Percentiles rank a stretch among this genome's conserved stretches.
These are phyloP conservation scores for Macrobrachium rosenbergii DNA, from an alignment of 1,140 invertebrate genomes.

Conservation along the genomic window DNA sequence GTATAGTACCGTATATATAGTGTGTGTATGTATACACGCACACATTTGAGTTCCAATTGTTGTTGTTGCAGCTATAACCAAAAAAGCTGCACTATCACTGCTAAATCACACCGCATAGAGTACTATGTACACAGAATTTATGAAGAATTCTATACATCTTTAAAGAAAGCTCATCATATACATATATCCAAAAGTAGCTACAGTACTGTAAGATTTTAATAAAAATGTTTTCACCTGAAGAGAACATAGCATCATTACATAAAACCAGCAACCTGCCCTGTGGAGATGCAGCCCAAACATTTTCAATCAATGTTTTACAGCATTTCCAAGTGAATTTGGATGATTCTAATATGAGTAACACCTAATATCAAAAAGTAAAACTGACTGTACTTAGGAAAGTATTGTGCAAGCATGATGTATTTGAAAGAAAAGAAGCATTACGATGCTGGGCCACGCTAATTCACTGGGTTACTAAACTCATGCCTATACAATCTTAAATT, in stretches of 20 bases:
- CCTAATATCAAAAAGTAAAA: conserved; percentile 54
- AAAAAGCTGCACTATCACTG: conserved; percentile 37
- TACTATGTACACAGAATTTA: conserved; percentile 58
- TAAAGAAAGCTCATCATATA: conserved; percentile 57
- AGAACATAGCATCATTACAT: conserved; percentile 59
- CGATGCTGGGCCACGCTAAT: conserved; percentile 39
- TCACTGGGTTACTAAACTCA: conserved; percentile 51
- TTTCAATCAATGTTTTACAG: conserved; percentile 37
- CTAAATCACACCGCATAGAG: conserved; percentile 56
- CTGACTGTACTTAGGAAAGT: conserved; percentile 47
- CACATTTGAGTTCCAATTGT: conserved; percentile 37
- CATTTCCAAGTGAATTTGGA: conserved; percentile 53
- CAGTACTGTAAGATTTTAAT: conserved; percentile 3
- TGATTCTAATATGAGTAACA: conserved; percentile 55
- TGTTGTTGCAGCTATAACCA: conserved; percentile 60
- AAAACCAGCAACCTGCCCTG: conserved; percentile 62
- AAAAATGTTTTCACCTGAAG: conserved; percentile 41
- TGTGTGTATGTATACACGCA: no score
- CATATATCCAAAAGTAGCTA: conserved; percentile 47
- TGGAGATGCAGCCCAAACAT: conserved; percentile 56
- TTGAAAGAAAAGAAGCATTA: conserved; percentile 46
- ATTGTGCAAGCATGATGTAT: conserved; percentile 59
- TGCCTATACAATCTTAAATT: conserved; percentile 56
- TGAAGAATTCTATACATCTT: conserved; percentile 58
- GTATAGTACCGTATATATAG: no score